phyloP scores from a whole-genome alignment of 1,140 invertebrate species.

The Elysia chlorotica region DNA sequence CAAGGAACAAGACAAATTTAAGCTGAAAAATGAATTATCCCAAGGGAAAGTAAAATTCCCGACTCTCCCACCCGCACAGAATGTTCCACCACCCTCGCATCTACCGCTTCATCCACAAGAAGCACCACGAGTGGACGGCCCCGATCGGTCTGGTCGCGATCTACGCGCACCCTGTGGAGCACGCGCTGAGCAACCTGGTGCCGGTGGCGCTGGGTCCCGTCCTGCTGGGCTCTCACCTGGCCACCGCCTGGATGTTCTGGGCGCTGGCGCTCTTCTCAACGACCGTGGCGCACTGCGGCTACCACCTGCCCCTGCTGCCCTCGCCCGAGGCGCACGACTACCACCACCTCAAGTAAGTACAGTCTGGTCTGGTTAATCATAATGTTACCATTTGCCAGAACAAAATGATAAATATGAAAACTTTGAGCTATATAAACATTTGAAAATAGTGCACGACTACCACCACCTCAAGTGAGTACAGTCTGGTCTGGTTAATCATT shows the following conservation, averaged over 20 bases:
- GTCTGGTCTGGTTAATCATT: too few relatives aligned
- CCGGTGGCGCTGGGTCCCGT: constrained; percentile 82
- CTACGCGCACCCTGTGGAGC: constrained; percentile 88
- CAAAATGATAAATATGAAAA: background rate
- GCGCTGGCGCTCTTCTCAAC: constrained; percentile 79
- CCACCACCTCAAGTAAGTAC: constrained; percentile 81
- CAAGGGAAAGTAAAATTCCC: too few relatives aligned
- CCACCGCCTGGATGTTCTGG: constrained; percentile 84
- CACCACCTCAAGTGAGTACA: constrained; percentile 82
- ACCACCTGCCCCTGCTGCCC: constrained; percentile 86
- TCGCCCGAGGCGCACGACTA: constrained; percentile 91
- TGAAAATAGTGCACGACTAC: constrained; percentile 78
- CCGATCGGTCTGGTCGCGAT: constrained; percentile 73
- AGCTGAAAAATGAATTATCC: too few relatives aligned
- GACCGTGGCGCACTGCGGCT: constrained; percentile 85
- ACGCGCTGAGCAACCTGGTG: constrained; percentile 81
- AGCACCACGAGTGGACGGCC: constrained; percentile 68
- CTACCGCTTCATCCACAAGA: constrained; percentile 85
- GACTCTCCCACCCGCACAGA: constrained; percentile 61
- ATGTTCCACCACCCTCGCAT: constrained; percentile 76
- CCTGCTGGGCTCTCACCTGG: constrained; percentile 80
- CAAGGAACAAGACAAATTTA: too few relatives aligned
- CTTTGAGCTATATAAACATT: background rate
- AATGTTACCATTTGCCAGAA: background rate
- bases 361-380: too few relatives aligned